Percentiles rank a stretch among this genome's conserved stretches.
These are phyloP conservation scores for Zaprionus capensis DNA, from an alignment of 1,140 invertebrate genomes.

Conservation along the genomic window DNA sequence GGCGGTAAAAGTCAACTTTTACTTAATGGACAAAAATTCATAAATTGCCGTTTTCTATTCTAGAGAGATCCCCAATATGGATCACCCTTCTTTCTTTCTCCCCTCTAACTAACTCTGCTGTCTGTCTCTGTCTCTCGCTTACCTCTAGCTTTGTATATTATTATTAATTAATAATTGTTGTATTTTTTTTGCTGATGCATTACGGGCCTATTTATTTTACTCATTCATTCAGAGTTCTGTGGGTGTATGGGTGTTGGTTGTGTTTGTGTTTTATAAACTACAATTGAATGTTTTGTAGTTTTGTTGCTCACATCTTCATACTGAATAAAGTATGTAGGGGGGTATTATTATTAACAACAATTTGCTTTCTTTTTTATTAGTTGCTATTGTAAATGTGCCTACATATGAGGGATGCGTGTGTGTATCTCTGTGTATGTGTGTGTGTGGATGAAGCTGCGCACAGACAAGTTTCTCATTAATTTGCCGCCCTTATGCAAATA, in stretches of 20 bases:
- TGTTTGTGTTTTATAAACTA: slow-evolving; percentile 38
- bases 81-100: slow-evolving; percentile 37
- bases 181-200: slow-evolving; percentile 28
- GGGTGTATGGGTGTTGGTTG: not conserved
- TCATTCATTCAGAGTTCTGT: not conserved
- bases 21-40: slow-evolving; percentile 74
- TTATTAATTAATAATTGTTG: slow-evolving; percentile 46
- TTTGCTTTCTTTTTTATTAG: slow-evolving; percentile 54
- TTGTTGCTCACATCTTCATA: slow-evolving; percentile 52
- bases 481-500: slow-evolving; percentile 69
- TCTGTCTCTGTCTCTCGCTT: slow-evolving; percentile 15
- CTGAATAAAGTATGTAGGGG: slow-evolving; percentile 23
- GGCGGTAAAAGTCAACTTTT: slow-evolving; percentile 26
- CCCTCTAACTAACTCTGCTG: not conserved
- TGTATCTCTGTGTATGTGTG: slow-evolving; percentile 32
- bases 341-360: slow-evolving; percentile 55
- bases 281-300: slow-evolving; percentile 32
- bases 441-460: slow-evolving; percentile 58
- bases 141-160: slow-evolving; percentile 62
- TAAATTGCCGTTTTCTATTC: slow-evolving; percentile 56
- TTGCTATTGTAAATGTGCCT: slow-evolving; percentile 56
- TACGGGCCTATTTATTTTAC: slow-evolving; percentile 44
- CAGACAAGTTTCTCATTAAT: slow-evolving; percentile 79
- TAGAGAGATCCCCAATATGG: slow-evolving; percentile 39
- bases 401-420: slow-evolving; percentile 33